Percentiles rank a stretch among this genome's conserved stretches.
Conservation (phyloP, 2,113 vertebrate species). For the Trachemys scripta region DNA sequence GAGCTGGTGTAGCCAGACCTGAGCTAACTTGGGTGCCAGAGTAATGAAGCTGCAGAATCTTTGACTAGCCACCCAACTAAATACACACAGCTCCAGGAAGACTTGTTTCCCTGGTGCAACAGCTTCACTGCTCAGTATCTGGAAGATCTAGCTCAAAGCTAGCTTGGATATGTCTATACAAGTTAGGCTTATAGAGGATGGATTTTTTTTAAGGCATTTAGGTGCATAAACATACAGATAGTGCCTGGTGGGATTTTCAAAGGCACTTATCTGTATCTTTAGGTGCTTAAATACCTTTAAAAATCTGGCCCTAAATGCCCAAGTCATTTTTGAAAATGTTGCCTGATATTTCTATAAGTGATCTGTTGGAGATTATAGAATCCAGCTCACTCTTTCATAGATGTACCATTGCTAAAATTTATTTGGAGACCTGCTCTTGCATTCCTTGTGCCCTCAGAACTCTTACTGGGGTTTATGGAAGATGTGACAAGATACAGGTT, state of each 20-base stretch:
- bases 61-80: neutral
- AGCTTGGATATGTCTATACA: neutral
- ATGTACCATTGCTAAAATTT: neutral
- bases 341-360: neutral
- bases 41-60: neutral
- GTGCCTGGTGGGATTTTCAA: neutral
- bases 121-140: neutral
- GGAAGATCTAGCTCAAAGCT: neutral
- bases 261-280: neutral
- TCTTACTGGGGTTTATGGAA: neutral
- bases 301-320: neutral
- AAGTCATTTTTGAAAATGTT: neutral
- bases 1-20: neutral
- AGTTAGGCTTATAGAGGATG: neutral
- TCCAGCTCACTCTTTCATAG: neutral
- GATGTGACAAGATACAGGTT: neutral
- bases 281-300: too few relatives aligned
- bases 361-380: neutral
- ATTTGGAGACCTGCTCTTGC: neutral
- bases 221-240: neutral
- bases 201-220: neutral
- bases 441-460: neutral
- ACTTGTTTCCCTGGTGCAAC: neutral
- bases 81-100: neutral
- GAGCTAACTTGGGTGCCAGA: neutral